Evolutionary conservation across 2,113 vertebrate species (phyloP).

Genomic region (Anarhynchus alexandrinus): DNA sequence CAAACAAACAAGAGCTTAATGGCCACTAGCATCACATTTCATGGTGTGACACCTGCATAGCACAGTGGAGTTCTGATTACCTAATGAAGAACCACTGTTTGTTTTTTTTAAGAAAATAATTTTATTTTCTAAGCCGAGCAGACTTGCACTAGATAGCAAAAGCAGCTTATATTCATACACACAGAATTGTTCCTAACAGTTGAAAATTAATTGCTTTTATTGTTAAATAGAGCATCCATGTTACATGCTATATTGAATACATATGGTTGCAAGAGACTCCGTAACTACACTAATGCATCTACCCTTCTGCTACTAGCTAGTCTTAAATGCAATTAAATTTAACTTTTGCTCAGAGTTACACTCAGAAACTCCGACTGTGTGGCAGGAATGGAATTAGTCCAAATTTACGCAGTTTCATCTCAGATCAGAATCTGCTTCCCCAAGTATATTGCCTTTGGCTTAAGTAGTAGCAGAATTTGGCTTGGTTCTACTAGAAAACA

Average conservation of each 20-base stretch:
- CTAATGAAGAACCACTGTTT: background rate
- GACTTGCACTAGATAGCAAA: background rate
- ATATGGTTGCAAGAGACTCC: background rate
- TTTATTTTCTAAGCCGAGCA: background rate
- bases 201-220: background rate
- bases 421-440: background rate
- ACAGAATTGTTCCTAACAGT: background rate
- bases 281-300: no score
- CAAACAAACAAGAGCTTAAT: background rate
- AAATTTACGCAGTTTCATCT: no score
- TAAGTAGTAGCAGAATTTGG: background rate
- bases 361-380: background rate
- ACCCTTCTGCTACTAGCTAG: background rate
- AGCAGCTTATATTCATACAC: background rate
- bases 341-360: background rate
- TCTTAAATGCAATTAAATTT: background rate
- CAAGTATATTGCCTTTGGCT: background rate
- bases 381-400: background rate
- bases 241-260: accelerated
- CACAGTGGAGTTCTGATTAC: background rate
- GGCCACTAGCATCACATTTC: background rate
- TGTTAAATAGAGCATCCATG: background rate
- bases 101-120: background rate
- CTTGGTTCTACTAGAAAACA: no score
- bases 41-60: background rate